phyloP scores from a whole-genome alignment of 2,113 vertebrate species.

The Pao palembangensis region DNA sequence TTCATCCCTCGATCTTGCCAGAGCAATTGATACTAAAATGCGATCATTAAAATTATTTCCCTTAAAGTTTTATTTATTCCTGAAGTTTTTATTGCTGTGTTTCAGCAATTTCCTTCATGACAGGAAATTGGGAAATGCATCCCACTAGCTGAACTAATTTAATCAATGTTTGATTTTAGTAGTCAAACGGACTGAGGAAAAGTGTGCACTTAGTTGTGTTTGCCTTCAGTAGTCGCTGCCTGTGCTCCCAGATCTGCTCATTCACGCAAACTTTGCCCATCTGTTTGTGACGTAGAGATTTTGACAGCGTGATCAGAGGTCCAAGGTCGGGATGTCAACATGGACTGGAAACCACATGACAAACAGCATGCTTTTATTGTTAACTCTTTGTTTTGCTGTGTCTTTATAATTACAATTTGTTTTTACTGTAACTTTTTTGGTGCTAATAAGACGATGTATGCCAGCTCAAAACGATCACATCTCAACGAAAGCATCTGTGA shows the following conservation, averaged over 20 bases:
- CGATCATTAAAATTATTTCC: no score
- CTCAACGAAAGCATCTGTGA: neutral
- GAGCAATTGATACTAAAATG: no score
- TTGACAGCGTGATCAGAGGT: neutral
- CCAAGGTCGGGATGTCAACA: conserved; percentile 28
- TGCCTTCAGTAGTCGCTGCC: conserved; percentile 8
- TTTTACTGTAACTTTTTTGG: neutral
- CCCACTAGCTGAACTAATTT: conserved; percentile 20
- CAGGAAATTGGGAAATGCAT: conserved; percentile 16
- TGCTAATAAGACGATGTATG: neutral
- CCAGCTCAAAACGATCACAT: neutral
- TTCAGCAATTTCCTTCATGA: conserved; percentile 3
- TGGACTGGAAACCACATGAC: neutral
- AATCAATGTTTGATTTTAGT: conserved; percentile 39
- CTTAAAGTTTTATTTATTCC: no score
- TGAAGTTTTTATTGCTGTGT: neutral
- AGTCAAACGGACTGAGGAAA: conserved; percentile 14
- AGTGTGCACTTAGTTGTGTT: conserved; percentile 29
- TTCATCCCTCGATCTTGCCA: no score
- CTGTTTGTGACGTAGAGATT: conserved; percentile 27
- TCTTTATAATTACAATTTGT: neutral
- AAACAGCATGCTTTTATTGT: conserved; percentile 3
- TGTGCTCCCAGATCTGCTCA: conserved; percentile 25
- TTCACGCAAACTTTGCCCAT: conserved; percentile 45
- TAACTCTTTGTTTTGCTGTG: neutral